These are phyloP conservation scores for Mesocricetus auratus DNA, from an alignment of 2,113 vertebrate species.

Conservation along the genomic window DNA sequence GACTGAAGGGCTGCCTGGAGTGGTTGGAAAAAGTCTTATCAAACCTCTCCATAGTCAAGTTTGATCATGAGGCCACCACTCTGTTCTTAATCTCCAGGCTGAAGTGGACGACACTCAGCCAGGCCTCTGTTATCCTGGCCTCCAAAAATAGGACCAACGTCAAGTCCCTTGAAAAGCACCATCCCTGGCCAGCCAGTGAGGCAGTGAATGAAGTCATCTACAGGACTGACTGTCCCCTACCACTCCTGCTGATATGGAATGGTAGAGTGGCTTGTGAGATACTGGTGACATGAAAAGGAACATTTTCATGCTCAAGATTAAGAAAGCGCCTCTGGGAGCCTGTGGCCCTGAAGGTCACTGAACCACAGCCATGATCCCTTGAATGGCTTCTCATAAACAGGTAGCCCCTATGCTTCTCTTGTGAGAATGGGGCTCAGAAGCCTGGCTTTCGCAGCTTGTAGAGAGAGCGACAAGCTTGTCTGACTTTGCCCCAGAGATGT, in stretches of 20 bases:
- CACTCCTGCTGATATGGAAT: too few species aligned
- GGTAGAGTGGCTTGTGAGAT: accelerated
- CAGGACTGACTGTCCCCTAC: neutral
- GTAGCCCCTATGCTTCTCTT: accelerated
- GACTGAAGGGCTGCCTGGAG: neutral
- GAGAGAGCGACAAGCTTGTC: too few species aligned
- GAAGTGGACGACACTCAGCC: neutral
- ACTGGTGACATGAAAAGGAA: neutral
- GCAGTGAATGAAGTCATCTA: neutral
- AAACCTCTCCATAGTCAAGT: neutral
- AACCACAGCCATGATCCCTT: neutral
- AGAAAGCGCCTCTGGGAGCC: neutral
- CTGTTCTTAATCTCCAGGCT: neutral
- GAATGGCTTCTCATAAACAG: neutral
- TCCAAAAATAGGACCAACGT: neutral
- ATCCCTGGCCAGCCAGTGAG: neutral
- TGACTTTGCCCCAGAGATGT: neutral
- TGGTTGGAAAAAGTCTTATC: neutral
- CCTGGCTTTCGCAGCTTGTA: neutral
- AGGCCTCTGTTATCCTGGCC: neutral
- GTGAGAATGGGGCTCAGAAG: too few species aligned
- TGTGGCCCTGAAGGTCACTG: neutral
- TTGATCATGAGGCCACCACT: neutral
- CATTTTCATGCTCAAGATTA: accelerated
- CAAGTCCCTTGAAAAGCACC: neutral